Percentiles rank a stretch among this genome's conserved stretches.
phyloP scores from a whole-genome alignment of 2,888 invertebrate species.

The Lucinisca nassula region DNA sequence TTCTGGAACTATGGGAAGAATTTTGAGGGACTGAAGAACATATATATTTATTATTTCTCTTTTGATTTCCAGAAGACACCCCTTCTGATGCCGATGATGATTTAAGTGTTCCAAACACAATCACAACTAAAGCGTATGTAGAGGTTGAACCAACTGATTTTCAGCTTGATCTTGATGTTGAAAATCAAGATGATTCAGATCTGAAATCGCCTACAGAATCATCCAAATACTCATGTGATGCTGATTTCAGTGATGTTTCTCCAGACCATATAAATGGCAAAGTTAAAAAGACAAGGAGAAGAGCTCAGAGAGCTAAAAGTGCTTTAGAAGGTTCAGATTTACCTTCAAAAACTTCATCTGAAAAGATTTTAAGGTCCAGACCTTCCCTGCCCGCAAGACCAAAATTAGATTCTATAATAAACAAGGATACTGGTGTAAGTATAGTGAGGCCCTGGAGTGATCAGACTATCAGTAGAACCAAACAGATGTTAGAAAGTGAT shows the following conservation, averaged over 20 bases:
- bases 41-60: no score
- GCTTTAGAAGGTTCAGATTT: conserved; percentile 75
- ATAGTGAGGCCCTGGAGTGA: conserved; percentile 71
- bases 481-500: conserved; percentile 70
- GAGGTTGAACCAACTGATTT: conserved; percentile 66
- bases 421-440: conserved; percentile 69
- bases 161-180: conserved; percentile 42
- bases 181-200: conserved; percentile 15
- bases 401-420: conserved; percentile 66
- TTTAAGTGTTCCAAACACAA: conserved; percentile 78
- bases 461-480: conserved; percentile 69
- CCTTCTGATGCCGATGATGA: conserved; percentile 68
- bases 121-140: conserved; percentile 80
- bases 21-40: no score
- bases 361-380: conserved; percentile 51
- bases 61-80: conserved; percentile 56
- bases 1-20: no score
- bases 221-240: conserved; percentile 70
- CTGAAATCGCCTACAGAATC: conserved; percentile 64
- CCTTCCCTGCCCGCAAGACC: conserved; percentile 65
- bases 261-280: conserved; percentile 74
- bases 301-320: conserved; percentile 83
- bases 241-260: conserved; percentile 80
- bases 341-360: conserved; percentile 64
- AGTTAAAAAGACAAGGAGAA: conserved; percentile 71